Base-by-base conservation (phyloP, 2,888 invertebrate species). In the Polydrusus pterygomalis region DNA sequence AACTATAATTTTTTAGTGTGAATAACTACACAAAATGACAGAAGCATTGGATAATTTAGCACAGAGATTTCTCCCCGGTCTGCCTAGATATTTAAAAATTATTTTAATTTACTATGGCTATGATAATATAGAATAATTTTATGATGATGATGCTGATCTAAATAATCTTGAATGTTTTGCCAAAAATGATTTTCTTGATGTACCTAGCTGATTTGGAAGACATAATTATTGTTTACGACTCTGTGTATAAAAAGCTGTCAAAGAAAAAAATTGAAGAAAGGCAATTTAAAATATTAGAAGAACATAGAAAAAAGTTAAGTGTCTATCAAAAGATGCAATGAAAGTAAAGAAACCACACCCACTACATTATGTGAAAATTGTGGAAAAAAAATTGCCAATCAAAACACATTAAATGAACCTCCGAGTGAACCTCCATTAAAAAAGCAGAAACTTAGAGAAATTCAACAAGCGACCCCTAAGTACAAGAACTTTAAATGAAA, bases 1-100 rank as follows among this genome's bases (percentile, higher is more conserved):
- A 40, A 40, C 40, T 40, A 40, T 40, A 40, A 40, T 40, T 40
- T 40, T 40, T 40, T 40, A 40, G 40, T 40, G 40, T 40, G 40
- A 40, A 40, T 40, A 40, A 40, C 40, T 40, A 40, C 40, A 40
- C 40, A 40, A 11, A 40, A 40, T 40, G 40, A 40, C 40, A 40
- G 25, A 40, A 40, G 40, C 2, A 40, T 40, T 40, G 11, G 40
- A 40, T 40, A 40, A 40, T 40, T 40, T 40, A 40, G 40, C 40
- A 40, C 40, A 40, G 40, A 40, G 40, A 40, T 40, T 40, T 40
- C 40, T 40, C 40, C 40, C 40, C 40, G 40, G 40, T 40, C 40
- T 40, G 40, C 40, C 40, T 40, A 40, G 40, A 40, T 40, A 40
- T 40, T 40, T 40, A 40, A 40, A 40, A 40, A 40, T 40, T 40